Conservation (phyloP, 2,113 vertebrate genomes). For the Lagopus muta region DNA sequence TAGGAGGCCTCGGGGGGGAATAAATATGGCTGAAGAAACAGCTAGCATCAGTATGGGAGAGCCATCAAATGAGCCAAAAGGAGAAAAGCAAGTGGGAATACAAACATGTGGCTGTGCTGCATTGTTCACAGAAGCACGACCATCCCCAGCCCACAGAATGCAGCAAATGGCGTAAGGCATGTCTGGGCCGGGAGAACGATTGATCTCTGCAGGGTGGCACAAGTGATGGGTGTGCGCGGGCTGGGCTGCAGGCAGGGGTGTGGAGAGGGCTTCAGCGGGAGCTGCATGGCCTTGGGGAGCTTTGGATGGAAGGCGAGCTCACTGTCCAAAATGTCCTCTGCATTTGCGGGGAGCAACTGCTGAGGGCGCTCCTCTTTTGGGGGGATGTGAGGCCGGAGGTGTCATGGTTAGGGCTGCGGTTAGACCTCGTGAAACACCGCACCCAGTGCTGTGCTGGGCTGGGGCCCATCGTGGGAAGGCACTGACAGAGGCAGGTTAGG, state of each 20-base stretch:
- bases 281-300: not conserved
- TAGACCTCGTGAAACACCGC: not conserved
- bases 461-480: not conserved
- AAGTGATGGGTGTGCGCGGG: accelerated
- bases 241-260: not conserved
- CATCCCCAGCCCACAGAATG: not conserved
- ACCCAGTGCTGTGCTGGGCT: not conserved
- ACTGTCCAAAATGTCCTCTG: not conserved
- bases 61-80: not conserved
- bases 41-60: not conserved
- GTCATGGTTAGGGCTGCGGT: not conserved
- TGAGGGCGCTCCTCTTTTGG: not conserved
- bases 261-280: not conserved
- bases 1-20: not conserved
- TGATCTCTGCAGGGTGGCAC: not conserved
- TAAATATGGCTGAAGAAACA: not conserved
- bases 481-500: conserved; percentile 26
- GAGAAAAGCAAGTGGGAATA: not conserved
- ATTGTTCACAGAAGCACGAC: conserved; percentile 5
- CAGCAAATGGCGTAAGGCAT: conserved; percentile 3
- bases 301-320: not conserved
- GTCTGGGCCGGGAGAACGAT: conserved; percentile 23
- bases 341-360: not conserved
- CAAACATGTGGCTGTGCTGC: not conserved
- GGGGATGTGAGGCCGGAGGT: accelerated